phyloP scores from a whole-genome alignment of 2,888 invertebrate species.

The Sarcophaga caerulescens region DNA sequence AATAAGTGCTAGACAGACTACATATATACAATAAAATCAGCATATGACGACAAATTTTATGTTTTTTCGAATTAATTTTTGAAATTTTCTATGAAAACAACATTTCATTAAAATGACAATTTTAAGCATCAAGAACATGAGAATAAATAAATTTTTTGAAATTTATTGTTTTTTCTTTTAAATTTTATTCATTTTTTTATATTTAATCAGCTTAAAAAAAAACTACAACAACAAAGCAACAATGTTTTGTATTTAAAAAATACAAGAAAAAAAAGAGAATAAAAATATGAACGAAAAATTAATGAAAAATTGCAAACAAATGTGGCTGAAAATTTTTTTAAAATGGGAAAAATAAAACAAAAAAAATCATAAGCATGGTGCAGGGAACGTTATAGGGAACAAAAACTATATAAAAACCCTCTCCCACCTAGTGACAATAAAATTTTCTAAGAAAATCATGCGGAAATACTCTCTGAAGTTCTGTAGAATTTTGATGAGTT shows the following conservation, averaged over 20 bases:
- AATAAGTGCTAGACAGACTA: constrained; percentile 32
- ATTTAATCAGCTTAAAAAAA: constrained; percentile 43
- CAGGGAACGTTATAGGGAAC: neutral
- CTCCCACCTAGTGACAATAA: constrained; percentile 34
- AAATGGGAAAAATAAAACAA: constrained; percentile 17
- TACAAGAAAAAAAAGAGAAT: neutral
- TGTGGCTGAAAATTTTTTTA: constrained; percentile 4
- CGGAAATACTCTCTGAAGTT: too few relatives aligned
- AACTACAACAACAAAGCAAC: constrained; percentile 9
- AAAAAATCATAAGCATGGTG: neutral
- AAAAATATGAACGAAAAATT: neutral
- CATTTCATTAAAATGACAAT: constrained; percentile 26
- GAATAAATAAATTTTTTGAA: constrained; percentile 22
- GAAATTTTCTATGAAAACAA: constrained; percentile 18
- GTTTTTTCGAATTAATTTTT: constrained; percentile 4
- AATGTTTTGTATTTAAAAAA: neutral
- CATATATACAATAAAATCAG: neutral
- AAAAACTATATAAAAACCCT: constrained; percentile 8
- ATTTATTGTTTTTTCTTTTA: neutral
- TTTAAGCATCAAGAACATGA: constrained; percentile 17
- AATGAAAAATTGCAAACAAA: constrained; percentile 54
- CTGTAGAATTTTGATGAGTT: too few relatives aligned
- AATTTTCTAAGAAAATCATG: too few relatives aligned
- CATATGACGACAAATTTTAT: constrained; percentile 1
- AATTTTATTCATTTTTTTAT: neutral